Base-by-base conservation (phyloP, 1,140 invertebrate genomes). In the Brachionus angularis region DNA sequence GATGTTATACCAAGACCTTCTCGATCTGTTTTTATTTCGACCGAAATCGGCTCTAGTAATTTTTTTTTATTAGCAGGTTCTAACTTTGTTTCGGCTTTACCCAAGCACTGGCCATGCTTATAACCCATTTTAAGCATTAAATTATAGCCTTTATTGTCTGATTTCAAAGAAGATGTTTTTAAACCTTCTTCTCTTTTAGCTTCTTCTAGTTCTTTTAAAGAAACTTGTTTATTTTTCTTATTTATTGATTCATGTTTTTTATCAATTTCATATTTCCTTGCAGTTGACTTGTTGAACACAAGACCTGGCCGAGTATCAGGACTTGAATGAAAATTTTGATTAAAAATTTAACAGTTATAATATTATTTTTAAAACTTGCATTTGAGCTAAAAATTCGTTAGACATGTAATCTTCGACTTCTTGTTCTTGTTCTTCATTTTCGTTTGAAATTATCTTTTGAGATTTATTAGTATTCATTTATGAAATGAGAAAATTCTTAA, bases 321-420 rank as follows among this genome's bases (percentile, higher is more conserved):
- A 47, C 62, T 67, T 25, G 12, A 36, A 46, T 33, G 29, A 31
- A 50, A 33, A 36, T 23, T 18, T 18, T 4, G 7, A 33, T 67
- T 47, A 47, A 67, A 67, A 18, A 67, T 10, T 18, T n/a, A 14
- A 14, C 10, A 10, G 16, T 42, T 42, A 16, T 10, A 42, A 25
- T 16, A 21, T 29, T 31, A 64, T 14, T 29, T n/a, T 23, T n/a
- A 47, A 44, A n/a, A 29, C 62, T 36, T 18, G 29, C 62, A 67
- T 67, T 47, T 67, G 62, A 18, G 46, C 36, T 12, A 67, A n/a
- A 27, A 67, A 18, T 47, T 67, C 47, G 29, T 50, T 33, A 5
- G 62, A 67, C 62, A 67, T 67, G 42, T 67, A 67, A 21, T 67
- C 62, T n/a, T 67, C 62, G 34, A 47, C 62, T 2, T 67, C 62